Evolutionary conservation across 2,113 vertebrate genomes (phyloP), one percentile per base, ranked within the genome.

Genomic region (Recurvirostra avosetta): DNA sequence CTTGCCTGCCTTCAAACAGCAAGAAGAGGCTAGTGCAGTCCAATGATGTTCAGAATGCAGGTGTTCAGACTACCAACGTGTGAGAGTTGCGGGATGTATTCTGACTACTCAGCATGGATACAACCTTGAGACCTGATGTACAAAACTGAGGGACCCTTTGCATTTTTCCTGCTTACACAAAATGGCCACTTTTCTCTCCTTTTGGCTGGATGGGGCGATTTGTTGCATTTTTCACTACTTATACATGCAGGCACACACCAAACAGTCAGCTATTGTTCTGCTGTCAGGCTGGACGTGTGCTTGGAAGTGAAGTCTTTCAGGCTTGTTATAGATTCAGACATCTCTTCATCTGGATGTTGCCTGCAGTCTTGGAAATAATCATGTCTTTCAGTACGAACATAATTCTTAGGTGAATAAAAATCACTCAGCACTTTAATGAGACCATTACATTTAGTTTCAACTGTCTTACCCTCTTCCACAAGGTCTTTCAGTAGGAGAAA

Each of bases 391-490:
- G 91, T 66, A 85, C 59, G 94, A 93, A 92, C 91, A 89, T 91
- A 74, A 83, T 96, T 96, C 96, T 92, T 91, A 88, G 93, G 88
- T 91, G 92, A 97, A 97, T 94, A 94, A 97, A 95, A 96, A 97
- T 94, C 95, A 92, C 89, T 95, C 94, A 91, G 70, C 45, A 32
- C 86, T 95, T 96, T 95, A 97, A 97, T 92, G 92, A 97, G 96
- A 90, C 77, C 86, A 95, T 96, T 96, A 94, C 59, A 67, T 93
- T 88, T 83, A 32, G n/a, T 87, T 88, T 84, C 59, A 32, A 93
- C 76, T 78, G 56, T 79, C 85, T 86, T 76, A 53, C 59, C 27
- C 50, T 92, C 68, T 94, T 63, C 66, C 84, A 90, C 93, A 96
- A 96, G 91, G 89, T 85, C 73, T 92, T 92, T 94, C 70, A 41